Base-by-base conservation (phyloP, 2,113 vertebrate genomes). In the Trogon melanurus region DNA sequence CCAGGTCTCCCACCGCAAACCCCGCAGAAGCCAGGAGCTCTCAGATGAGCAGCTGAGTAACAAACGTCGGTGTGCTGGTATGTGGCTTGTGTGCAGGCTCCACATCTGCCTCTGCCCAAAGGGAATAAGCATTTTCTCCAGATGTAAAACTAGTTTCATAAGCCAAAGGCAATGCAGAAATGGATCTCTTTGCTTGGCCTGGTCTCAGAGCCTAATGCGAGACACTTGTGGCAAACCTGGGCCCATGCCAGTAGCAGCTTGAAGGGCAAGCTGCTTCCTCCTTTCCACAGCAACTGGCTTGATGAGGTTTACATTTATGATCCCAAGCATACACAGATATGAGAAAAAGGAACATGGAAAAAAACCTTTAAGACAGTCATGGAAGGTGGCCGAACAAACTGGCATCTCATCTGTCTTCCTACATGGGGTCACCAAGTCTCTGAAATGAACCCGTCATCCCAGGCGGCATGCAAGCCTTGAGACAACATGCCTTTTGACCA, bases 101-200 rank as follows among this genome's bases (percentile, higher is more conserved):
- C 73, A 67, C 95, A 95, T 96, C 95, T 96, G 89, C 66, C 53
- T 93, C 84, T 53, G 80, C 80, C 89, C 89, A 84, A 44, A 85
- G 95, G 93, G 89, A 96, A n/a, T 57, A 75, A 93, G 48, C 34
- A 20, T 69, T 93, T 91, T 92, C 65, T 94, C 95, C 95, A 96
- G 93, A 96, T 96, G 95, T 88, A 41, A 53, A 91, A 92, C 41
- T 36, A 30, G 34, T 36, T 86, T 72, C 57, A 27, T 91, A 74
- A 92, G 96, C 91, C 94, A 93, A 85, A 89, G 54, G 70, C 60
- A 95, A 93, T 38, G 44, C 5, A 11, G 94, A 95, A 96, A 91
- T 11, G 8, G 8, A 27, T 91, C 72, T 56, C 69, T 78, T 26
- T 36, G 41, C 64, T 88, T 91, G 72, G 65, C 64, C 79, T 57